phyloP scores from a whole-genome alignment of 2,113 vertebrate genomes.

The Calypte anna region DNA sequence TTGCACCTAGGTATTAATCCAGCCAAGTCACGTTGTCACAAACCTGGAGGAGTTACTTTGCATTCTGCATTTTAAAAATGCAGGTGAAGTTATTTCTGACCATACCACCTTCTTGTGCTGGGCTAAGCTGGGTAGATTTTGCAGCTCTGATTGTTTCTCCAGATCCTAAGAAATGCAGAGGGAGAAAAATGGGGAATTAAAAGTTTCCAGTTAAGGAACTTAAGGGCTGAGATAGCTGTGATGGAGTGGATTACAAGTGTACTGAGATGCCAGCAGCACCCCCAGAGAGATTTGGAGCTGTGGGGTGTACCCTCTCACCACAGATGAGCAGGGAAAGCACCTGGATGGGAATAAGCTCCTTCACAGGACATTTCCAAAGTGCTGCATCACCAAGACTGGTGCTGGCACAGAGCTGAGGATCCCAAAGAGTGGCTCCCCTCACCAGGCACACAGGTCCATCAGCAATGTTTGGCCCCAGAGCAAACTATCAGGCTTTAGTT shows the following conservation, averaged over 20 bases:
- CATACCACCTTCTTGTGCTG: neutral
- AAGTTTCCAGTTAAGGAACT: neutral
- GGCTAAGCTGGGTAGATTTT: neutral
- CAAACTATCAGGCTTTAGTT: neutral
- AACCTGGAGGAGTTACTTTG: neutral
- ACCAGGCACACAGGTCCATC: fast-evolving
- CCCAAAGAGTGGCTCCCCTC: neutral
- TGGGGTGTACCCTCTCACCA: fast-evolving
- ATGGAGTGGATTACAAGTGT: neutral
- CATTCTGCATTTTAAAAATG: neutral
- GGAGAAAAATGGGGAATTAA: neutral
- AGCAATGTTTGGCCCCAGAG: neutral
- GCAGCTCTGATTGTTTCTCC: neutral
- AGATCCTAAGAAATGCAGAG: neutral
- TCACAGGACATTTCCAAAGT: neutral
- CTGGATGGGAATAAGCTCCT: neutral
- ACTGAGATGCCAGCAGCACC: neutral
- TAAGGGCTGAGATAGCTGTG: neutral
- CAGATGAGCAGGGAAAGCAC: neutral
- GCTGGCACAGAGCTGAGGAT: neutral
- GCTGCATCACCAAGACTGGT: neutral
- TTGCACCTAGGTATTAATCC: neutral
- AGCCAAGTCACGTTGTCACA: neutral
- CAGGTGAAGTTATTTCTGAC: neutral
- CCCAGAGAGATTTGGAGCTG: neutral